Conservation (phyloP, 2,888 invertebrate species). For the Neoitamus cyanurus region DNA sequence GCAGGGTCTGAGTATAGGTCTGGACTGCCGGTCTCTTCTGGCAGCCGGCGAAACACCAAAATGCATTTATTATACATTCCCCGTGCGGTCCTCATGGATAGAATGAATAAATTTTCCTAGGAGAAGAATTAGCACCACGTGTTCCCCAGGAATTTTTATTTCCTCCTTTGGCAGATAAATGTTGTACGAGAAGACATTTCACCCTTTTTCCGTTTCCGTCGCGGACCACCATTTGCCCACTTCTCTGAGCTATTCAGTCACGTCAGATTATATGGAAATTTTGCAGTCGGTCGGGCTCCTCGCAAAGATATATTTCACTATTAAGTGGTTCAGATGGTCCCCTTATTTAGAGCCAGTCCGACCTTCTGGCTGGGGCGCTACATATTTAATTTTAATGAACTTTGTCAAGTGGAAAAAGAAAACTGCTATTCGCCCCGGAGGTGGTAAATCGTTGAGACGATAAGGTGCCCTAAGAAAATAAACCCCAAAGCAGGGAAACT, state of each 20-base stretch:
- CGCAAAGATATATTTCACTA: not conserved
- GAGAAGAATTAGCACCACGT: slow-evolving; percentile 31
- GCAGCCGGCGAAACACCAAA: not conserved
- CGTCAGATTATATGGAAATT: slow-evolving; percentile 1
- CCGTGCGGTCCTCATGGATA: slow-evolving; percentile 8
- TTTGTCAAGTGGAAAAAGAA: not conserved
- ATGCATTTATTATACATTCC: slow-evolving; percentile 34
- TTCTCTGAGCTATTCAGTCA: not conserved
- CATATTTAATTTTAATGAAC: not conserved
- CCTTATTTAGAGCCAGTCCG: not conserved
- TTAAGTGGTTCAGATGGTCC: not conserved
- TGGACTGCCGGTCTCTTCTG: not conserved
- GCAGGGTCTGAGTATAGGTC: not conserved
- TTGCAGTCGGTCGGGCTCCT: not conserved
- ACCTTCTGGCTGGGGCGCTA: not conserved
- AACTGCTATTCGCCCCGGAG: not conserved
- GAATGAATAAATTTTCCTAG: slow-evolving; percentile 30
- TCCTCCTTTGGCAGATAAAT: not conserved
- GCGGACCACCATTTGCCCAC: not conserved
- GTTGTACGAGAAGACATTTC: slow-evolving; percentile 6
- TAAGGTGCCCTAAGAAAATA: not conserved
- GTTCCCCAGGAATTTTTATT: slow-evolving; percentile 32
- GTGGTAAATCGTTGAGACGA: not conserved
- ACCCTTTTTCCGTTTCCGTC: not conserved
- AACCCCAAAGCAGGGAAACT: not conserved